phyloP scores from a whole-genome alignment of 1,140 invertebrate genomes.

The Apis dorsata region DNA sequence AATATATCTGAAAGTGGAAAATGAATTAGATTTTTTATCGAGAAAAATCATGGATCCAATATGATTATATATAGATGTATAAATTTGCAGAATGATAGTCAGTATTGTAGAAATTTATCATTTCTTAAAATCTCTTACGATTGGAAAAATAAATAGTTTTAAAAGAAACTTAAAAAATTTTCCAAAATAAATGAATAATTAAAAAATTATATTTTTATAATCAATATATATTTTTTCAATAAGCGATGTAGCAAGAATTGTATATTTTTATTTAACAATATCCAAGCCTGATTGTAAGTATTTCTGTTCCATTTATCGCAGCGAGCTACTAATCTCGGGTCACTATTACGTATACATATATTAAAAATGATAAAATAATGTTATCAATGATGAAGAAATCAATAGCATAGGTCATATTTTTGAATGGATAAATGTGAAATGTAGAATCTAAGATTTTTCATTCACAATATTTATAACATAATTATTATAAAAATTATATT shows the following conservation, averaged over 20 bases:
- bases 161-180: no score
- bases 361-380: not conserved
- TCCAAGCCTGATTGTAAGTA: constrained; percentile 3
- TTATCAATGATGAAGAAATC: constrained; percentile 43
- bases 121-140: no score
- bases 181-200: no score
- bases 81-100: no score
- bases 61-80: no score
- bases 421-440: not conserved
- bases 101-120: no score
- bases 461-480: not conserved
- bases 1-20: no score
- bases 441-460: not conserved
- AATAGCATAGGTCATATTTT: constrained; percentile 17
- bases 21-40: no score
- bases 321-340: constrained; percentile 21
- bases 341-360: constrained; percentile 23
- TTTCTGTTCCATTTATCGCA: constrained; percentile 15
- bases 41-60: no score
- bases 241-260: not conserved
- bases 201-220: no score
- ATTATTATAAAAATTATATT: not conserved
- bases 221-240: no score
- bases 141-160: no score
- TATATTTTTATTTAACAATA: not conserved